Conservation (phyloP, 2,888 invertebrate species). For the Drosophila helvetica region DNA sequence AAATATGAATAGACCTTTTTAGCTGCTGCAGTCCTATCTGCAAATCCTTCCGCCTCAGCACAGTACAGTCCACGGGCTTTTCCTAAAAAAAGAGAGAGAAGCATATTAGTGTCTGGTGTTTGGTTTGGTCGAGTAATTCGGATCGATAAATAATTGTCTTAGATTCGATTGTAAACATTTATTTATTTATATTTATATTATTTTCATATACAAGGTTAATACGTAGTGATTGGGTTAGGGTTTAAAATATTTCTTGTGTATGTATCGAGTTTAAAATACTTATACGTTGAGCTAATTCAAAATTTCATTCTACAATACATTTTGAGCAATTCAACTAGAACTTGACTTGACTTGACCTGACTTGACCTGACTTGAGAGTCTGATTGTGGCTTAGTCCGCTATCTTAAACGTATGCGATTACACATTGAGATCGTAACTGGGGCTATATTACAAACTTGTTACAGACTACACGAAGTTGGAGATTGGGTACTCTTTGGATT, state of each 20-base stretch:
- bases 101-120: slow-evolving; percentile 63
- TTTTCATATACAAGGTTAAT: slow-evolving; percentile 55
- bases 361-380: slow-evolving; percentile 1
- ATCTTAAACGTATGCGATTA: slow-evolving; percentile 30
- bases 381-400: slow-evolving; percentile 45
- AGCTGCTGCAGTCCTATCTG: background rate
- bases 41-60: background rate
- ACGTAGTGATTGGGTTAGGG: slow-evolving; percentile 29
- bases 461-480: slow-evolving; percentile 6
- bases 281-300: slow-evolving; percentile 29
- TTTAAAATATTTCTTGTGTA: slow-evolving; percentile 27
- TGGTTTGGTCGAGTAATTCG: background rate
- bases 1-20: slow-evolving; percentile 53
- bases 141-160: slow-evolving; percentile 7
- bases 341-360: slow-evolving; percentile 6
- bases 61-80: background rate
- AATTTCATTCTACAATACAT: slow-evolving; percentile 22
- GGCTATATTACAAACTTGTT: slow-evolving; percentile 63
- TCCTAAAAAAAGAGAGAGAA: slow-evolving; percentile 74
- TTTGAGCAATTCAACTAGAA: slow-evolving; percentile 41
- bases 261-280: slow-evolving; percentile 34
- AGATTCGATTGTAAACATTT: slow-evolving; percentile 68
- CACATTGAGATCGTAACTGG: slow-evolving; percentile 64
- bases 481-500: slow-evolving; percentile 9
- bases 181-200: slow-evolving; percentile 54